Conservation (phyloP, 2,113 vertebrate species). For the Coturnix japonica region DNA sequence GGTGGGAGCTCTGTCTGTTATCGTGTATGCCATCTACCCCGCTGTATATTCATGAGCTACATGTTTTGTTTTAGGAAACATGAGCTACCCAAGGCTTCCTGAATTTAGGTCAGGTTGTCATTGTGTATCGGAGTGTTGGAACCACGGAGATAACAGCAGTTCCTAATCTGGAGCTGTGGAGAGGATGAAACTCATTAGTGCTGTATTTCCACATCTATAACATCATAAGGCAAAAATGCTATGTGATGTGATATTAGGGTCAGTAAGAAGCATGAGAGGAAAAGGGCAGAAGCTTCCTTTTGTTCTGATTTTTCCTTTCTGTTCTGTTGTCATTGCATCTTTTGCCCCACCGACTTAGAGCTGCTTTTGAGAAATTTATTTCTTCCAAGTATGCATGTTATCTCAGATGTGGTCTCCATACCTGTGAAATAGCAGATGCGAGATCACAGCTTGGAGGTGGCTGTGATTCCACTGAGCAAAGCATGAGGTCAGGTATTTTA, state of each 20-base stretch:
- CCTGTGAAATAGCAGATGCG: background rate
- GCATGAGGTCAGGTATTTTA: background rate
- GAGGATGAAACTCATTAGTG: background rate
- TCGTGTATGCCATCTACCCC: background rate
- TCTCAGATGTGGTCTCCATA: background rate
- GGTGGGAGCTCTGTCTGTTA: background rate
- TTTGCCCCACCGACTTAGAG: background rate
- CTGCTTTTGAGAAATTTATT: background rate
- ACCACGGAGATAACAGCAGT: background rate
- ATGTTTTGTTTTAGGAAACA: conserved; percentile 47
- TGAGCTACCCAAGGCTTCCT: background rate
- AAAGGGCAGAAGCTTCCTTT: background rate
- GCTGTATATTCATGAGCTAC: background rate
- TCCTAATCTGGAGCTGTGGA: background rate
- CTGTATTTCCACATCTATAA: conserved; percentile 5
- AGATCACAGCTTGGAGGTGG: background rate
- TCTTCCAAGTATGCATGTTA: background rate
- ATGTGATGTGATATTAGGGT: background rate
- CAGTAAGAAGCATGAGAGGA: background rate
- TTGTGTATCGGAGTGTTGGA: background rate
- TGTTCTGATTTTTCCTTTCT: background rate
- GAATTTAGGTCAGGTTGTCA: conserved; percentile 48
- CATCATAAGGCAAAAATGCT: background rate
- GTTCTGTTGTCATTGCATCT: background rate
- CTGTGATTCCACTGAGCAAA: background rate